These are phyloP conservation scores for Cyclura pinguis DNA, from an alignment of 2,797 vertebrate genomes.

Conservation along the genomic window DNA sequence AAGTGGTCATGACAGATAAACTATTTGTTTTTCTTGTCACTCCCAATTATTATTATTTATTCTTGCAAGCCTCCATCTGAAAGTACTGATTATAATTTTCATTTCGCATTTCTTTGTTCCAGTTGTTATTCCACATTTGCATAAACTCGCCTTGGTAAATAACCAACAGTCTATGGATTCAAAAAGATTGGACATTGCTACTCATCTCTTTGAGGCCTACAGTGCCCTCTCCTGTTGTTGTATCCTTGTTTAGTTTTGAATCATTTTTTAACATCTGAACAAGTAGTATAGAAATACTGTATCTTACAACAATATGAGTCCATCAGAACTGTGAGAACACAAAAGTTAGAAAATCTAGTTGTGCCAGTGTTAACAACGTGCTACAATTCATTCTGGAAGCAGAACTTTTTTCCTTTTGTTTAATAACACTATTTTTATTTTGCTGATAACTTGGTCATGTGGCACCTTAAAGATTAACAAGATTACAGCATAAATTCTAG, in stretches of 20 bases:
- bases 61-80: not conserved
- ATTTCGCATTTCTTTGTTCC: constrained; percentile 48
- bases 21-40: not conserved
- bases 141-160: constrained; percentile 94
- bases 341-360: not conserved
- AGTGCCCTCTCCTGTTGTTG: constrained; percentile 99
- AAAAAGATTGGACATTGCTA: constrained; percentile 95
- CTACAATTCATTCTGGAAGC: not conserved
- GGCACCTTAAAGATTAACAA: too few species aligned
- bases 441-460: too few species aligned
- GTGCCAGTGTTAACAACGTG: not conserved
- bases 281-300: not conserved
- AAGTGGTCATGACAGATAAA: constrained; percentile 71
- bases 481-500: too few species aligned
- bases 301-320: not conserved
- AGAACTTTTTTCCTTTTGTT: not conserved
- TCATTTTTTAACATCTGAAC: constrained; percentile 8
- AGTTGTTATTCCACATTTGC: constrained; percentile 98
- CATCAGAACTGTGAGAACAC: not conserved
- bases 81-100: constrained; percentile 14
- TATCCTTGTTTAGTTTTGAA: constrained; percentile 86
- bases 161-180: constrained; percentile 93
- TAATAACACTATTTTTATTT: not conserved
- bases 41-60: not conserved
- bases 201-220: constrained; percentile 97